These are phyloP conservation scores for Anastrepha ludens DNA, from an alignment of 1,140 invertebrate species.

Conservation along the genomic window DNA sequence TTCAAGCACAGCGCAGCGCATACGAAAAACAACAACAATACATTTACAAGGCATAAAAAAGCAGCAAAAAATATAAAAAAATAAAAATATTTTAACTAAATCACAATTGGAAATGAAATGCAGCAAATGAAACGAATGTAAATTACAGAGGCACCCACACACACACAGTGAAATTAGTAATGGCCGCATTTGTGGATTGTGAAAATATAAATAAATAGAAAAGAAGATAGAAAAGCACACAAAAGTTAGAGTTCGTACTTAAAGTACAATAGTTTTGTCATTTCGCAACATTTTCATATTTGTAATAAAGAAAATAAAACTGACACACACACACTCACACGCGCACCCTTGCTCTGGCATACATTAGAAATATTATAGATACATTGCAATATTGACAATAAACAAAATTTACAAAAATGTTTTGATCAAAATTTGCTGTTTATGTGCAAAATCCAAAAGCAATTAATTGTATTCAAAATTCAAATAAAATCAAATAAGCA, in stretches of 20 bases:
- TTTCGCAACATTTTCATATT: not conserved
- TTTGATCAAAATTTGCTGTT: slow-evolving; percentile 47
- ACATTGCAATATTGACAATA: slow-evolving; percentile 9
- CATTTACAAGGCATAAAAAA: not conserved
- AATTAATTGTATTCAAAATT: slow-evolving; percentile 51
- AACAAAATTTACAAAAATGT: not conserved
- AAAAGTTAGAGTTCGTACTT: not conserved
- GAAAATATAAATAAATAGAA: too few relatives aligned
- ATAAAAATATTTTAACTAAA: not conserved
- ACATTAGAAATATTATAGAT: not conserved
- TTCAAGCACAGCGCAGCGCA: not conserved
- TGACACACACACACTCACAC: too few relatives aligned
- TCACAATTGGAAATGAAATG: not conserved
- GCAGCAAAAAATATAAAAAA: not conserved
- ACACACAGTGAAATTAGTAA: not conserved
- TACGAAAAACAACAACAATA: not conserved
- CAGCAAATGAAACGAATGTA: not conserved
- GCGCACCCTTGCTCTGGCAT: too few relatives aligned
- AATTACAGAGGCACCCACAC: not conserved
- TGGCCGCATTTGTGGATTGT: not conserved
- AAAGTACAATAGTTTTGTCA: slow-evolving; percentile 2
- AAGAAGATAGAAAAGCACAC: not conserved
- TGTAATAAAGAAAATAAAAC: too few relatives aligned
- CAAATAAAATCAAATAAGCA: not conserved
- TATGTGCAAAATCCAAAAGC: slow-evolving; percentile 30